Evolutionary conservation across 2,113 vertebrate genomes (phyloP).

Genomic region (Acinonyx jubatus): DNA sequence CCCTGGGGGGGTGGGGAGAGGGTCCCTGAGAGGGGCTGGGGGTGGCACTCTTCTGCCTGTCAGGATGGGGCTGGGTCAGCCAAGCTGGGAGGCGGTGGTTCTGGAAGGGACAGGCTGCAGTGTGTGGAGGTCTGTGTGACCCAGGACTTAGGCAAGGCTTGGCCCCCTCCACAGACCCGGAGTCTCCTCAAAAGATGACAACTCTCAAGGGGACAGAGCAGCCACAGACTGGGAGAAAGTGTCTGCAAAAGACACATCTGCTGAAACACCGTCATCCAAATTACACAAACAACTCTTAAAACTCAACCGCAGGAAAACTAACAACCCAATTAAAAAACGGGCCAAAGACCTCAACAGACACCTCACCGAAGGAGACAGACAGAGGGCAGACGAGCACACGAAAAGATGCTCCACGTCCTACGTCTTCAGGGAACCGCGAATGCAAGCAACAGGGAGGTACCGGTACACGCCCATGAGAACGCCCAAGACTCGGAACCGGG

Average conservation of each 20-base stretch:
- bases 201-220: not conserved
- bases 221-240: not conserved
- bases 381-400: fast-evolving
- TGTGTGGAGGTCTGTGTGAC: fast-evolving
- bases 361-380: not conserved
- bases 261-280: not conserved
- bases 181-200: not conserved
- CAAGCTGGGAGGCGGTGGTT: not conserved
- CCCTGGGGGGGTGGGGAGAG: not conserved
- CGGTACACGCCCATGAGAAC: fast-evolving
- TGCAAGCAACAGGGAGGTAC: not conserved
- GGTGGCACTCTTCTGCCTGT: not conserved
- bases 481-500: fast-evolving
- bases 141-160: not conserved
- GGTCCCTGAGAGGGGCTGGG: not conserved
- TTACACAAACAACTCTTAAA: not conserved
- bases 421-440: not conserved
- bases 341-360: not conserved
- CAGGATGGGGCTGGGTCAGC: not conserved
- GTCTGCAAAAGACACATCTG: not conserved
- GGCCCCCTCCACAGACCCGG: not conserved
- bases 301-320: not conserved
- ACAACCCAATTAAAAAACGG: not conserved
- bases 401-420: not conserved
- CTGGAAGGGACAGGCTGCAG: not conserved